phyloP scores from a whole-genome alignment of 2,797 vertebrate genomes.

The Oreortyx pictus region DNA sequence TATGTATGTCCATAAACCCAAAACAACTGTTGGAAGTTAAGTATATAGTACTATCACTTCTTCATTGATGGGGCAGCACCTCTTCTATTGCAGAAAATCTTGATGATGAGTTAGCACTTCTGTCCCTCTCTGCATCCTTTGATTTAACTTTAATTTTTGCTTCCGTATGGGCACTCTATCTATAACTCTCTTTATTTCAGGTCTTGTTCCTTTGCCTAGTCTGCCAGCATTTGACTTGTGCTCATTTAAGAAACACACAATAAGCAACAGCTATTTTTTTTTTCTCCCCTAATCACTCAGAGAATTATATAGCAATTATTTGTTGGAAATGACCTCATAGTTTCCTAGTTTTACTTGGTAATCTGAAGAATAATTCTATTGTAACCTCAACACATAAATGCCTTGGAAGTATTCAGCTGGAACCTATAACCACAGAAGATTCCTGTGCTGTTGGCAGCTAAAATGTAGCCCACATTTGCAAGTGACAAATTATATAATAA shows the following conservation, averaged over 20 bases:
- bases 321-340: background rate
- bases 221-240: background rate
- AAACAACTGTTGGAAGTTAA: background rate
- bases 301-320: conserved; percentile 2
- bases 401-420: conserved; percentile 5
- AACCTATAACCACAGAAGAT: background rate
- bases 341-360: conserved; percentile 21
- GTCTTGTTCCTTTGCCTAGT: background rate
- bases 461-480: background rate
- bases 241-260: background rate
- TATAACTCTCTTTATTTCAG: background rate
- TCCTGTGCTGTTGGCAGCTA: background rate
- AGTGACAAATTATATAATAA: conserved; percentile 6
- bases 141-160: background rate
- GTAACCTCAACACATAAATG: background rate
- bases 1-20: background rate
- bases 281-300: background rate
- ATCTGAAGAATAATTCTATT: conserved; percentile 42
- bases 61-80: background rate
- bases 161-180: background rate
- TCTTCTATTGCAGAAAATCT: background rate
- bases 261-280: background rate
- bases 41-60: background rate
- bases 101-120: background rate
- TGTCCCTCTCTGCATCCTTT: background rate